A percentile compares a stretch with the other conserved stretches of the same genome.
These are phyloP conservation scores for Phorcus lineatus DNA, from an alignment of 2,888 invertebrate genomes.

Conservation along the genomic window DNA sequence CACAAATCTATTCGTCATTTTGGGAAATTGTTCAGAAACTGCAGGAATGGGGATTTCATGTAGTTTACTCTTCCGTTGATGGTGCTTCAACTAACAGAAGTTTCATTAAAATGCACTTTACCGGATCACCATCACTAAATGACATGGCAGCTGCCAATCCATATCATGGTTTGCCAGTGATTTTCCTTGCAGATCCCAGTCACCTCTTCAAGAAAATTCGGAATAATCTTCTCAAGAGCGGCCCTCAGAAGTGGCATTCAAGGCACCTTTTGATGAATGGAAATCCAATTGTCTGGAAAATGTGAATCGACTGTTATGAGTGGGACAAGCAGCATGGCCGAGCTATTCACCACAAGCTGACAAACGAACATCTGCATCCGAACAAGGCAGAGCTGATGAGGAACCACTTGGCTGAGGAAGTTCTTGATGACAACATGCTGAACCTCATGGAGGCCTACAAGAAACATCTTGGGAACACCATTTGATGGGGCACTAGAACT, in stretches of 20 bases:
- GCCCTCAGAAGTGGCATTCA: background rate
- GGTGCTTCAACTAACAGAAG: constrained; percentile 41
- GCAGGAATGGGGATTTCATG: constrained; percentile 33
- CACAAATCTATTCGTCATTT: constrained; percentile 37
- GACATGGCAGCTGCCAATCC: constrained; percentile 15
- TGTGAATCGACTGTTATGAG: constrained; percentile 36
- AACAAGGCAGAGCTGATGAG: constrained; percentile 43
- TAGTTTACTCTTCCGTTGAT: constrained; percentile 42
- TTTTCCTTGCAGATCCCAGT: constrained; percentile 37
- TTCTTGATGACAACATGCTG: constrained; percentile 38
- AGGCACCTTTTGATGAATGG: constrained; percentile 25
- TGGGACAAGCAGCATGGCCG: constrained; percentile 40
- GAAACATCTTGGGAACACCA: constrained; percentile 26
- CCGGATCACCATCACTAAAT: background rate
- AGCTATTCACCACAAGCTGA: constrained; percentile 37
- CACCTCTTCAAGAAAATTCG: constrained; percentile 42
- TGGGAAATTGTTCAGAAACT: constrained; percentile 38
- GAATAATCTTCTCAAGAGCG: constrained; percentile 44
- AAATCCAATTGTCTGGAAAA: constrained; percentile 36
- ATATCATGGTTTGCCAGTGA: constrained; percentile 20
- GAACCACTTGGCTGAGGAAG: constrained; percentile 42
- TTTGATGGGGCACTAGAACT: constrained; percentile 32
- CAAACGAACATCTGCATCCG: constrained; percentile 38
- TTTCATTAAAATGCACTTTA: constrained; percentile 33
- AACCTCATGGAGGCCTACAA: constrained; percentile 39